phyloP scores from a whole-genome alignment of 2,113 vertebrate species.

The Brachyhypopomus gauderio region DNA sequence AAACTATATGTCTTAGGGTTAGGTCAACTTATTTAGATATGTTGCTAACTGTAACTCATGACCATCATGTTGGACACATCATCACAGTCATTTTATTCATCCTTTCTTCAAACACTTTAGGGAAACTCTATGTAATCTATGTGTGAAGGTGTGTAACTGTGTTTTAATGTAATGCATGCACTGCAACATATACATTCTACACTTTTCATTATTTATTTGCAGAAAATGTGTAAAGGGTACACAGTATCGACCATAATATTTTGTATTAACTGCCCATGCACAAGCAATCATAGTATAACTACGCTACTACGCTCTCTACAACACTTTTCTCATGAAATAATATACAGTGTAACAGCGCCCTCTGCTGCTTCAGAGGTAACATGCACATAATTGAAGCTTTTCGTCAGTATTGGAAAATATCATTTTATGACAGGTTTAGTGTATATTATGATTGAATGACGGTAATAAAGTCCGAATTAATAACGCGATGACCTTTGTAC shows the following conservation, averaged over 20 bases:
- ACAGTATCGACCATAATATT: too few relatives aligned
- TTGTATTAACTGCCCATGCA: too few relatives aligned
- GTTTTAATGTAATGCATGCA: not conserved
- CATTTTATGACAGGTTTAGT: too few relatives aligned
- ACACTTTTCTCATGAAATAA: not conserved
- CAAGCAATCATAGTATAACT: too few relatives aligned
- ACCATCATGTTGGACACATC: not conserved
- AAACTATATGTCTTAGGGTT: slow-evolving; percentile 11
- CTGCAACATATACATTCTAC: too few relatives aligned
- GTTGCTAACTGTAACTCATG: not conserved
- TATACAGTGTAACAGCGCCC: not conserved
- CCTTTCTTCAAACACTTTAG: not conserved
- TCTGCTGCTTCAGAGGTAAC: slow-evolving; percentile 28
- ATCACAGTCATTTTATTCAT: not conserved
- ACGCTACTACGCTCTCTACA: too few relatives aligned
- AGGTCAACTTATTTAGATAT: slow-evolving; percentile 14
- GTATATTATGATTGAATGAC: too few relatives aligned
- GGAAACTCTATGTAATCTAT: not conserved
- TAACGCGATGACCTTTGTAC: too few relatives aligned
- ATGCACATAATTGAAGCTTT: not conserved
- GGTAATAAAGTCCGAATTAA: too few relatives aligned
- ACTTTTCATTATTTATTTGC: too few relatives aligned
- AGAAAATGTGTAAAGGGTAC: too few relatives aligned
- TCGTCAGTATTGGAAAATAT: too few relatives aligned
- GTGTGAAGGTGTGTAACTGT: not conserved